Conservation (phyloP, 1,140 invertebrate genomes). For the Melanaphis sacchari region DNA sequence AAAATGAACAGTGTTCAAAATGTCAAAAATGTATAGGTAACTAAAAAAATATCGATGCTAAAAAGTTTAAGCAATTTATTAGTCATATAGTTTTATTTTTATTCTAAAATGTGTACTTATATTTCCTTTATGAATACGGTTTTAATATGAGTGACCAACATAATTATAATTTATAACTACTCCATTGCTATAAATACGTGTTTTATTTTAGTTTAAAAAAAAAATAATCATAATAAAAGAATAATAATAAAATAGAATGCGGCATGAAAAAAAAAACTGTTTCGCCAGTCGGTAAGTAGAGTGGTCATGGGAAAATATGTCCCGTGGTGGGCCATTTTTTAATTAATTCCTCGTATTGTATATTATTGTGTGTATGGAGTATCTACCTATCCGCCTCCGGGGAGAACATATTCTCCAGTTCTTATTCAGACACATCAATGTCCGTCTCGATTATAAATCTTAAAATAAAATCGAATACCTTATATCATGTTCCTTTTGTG, state of each 20-base stretch:
- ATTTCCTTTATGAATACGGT: neutral
- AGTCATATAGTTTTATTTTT: neutral
- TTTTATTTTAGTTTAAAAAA: slow-evolving; percentile 29
- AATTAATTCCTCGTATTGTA: slow-evolving; percentile 58
- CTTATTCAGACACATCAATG: slow-evolving; percentile 53
- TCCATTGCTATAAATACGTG: neutral
- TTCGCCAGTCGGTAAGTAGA: slow-evolving; percentile 56
- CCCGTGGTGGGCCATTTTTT: slow-evolving; percentile 57
- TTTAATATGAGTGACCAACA: neutral
- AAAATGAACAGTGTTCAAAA: neutral
- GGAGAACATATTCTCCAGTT: slow-evolving; percentile 23
- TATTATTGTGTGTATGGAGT: slow-evolving; percentile 48
- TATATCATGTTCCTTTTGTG: slow-evolving; percentile 40
- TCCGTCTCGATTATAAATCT: slow-evolving; percentile 53
- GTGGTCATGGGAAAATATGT: slow-evolving; percentile 58
- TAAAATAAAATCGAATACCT: slow-evolving; percentile 39
- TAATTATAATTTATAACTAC: slow-evolving; percentile 21
- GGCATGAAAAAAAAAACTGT: slow-evolving; percentile 50
- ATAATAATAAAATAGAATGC: slow-evolving; percentile 41
- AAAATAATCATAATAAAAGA: neutral
- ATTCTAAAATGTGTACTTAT: neutral
- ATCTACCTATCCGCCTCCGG: slow-evolving; percentile 46
- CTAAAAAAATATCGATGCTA: neutral
- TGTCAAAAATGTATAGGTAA: neutral
- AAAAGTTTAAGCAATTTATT: neutral